Conservation (phyloP, 2,797 vertebrate species). For the Enteromius argenteus region DNA sequence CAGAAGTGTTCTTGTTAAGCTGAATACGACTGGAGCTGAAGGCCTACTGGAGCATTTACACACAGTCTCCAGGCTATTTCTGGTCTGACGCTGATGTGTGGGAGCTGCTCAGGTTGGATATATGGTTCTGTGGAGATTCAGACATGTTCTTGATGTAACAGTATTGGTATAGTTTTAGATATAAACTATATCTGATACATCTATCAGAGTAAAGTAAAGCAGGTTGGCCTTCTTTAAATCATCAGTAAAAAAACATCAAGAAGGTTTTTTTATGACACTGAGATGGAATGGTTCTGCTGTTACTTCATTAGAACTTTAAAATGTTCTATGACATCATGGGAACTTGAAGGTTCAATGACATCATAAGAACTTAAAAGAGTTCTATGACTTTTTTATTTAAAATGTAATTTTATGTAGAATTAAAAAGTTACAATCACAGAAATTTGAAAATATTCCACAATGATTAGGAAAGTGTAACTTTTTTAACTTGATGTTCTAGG, state of each 20-base stretch:
- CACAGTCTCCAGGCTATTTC: neutral
- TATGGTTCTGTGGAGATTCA: neutral
- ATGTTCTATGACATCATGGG: neutral
- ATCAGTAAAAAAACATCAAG: neutral
- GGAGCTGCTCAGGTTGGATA: neutral
- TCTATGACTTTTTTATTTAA: neutral
- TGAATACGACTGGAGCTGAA: neutral
- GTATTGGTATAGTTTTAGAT: neutral
- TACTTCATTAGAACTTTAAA: neutral
- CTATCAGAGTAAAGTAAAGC: neutral
- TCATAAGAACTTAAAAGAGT: neutral
- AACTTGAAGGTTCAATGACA: neutral
- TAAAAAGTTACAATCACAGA: neutral
- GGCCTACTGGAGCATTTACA: conserved; percentile 12
- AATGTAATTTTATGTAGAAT: no score
- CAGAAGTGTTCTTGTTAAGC: neutral
- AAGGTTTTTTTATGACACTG: neutral
- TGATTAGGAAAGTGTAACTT: neutral
- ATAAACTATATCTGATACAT: neutral
- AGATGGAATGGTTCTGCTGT: neutral
- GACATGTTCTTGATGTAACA: neutral
- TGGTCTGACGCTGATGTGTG: neutral
- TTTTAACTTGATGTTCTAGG: no score
- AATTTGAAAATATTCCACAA: neutral
- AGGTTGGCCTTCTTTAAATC: neutral